phyloP scores from a whole-genome alignment of 1,140 invertebrate genomes.

The Leptinotarsa undecemlineata region DNA sequence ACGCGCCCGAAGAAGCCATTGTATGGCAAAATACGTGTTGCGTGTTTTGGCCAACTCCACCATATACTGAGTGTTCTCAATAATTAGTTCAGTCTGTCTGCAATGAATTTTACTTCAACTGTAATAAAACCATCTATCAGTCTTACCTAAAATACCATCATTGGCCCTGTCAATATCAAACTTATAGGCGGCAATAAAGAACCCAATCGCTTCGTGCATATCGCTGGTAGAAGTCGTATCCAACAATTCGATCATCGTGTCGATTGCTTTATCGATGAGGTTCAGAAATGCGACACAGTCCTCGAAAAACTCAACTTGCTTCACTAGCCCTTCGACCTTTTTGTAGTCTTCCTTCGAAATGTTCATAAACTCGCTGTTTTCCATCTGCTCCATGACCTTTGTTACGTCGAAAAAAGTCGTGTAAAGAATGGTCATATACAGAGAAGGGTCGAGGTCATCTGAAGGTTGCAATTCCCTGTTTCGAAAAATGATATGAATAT shows the following conservation, averaged over 20 bases:
- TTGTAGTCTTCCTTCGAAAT: constrained; percentile 39
- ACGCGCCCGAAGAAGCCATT: too few relatives aligned
- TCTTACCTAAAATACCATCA: constrained; percentile 44
- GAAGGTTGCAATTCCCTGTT: background rate
- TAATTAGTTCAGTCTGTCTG: background rate
- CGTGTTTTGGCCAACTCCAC: background rate
- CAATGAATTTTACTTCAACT: background rate
- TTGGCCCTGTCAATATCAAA: constrained; percentile 49
- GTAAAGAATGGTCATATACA: constrained; percentile 38
- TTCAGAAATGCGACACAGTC: constrained; percentile 43
- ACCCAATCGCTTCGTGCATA: constrained; percentile 50
- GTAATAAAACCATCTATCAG: background rate
- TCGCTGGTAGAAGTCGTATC: constrained; percentile 46
- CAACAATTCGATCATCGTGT: constrained; percentile 43
- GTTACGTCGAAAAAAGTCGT: constrained; percentile 36
- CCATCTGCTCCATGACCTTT: constrained; percentile 31
- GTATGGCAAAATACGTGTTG: too few relatives aligned
- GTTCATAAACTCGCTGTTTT: constrained; percentile 22
- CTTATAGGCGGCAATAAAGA: constrained; percentile 47
- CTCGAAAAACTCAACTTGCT: constrained; percentile 39
- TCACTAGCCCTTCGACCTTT: constrained; percentile 35
- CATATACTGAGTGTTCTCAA: background rate
- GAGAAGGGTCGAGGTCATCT: constrained; percentile 28
- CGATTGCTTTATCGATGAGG: constrained; percentile 39
- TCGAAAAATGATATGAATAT: too few relatives aligned